These are phyloP conservation scores for Ophioninae sp. DNA, from an alignment of 2,888 invertebrate genomes.

Conservation along the genomic window DNA sequence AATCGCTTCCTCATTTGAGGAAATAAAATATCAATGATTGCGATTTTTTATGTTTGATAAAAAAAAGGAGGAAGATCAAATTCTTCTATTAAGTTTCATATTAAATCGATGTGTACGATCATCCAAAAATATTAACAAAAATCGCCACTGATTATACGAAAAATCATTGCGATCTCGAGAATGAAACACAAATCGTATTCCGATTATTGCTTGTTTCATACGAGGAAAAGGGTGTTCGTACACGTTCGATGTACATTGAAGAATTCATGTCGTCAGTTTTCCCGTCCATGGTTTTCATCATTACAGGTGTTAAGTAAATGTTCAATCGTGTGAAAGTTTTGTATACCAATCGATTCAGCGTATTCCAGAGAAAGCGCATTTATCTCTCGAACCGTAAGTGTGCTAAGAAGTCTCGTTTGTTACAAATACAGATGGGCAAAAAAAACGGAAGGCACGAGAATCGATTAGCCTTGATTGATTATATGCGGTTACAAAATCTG, in stretches of 20 bases:
- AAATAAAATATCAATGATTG: not conserved
- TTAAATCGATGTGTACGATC: too few relatives aligned
- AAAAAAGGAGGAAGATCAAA: too few relatives aligned
- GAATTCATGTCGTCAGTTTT: not conserved
- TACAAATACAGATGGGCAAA: slow-evolving; percentile 14
- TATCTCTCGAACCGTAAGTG: slow-evolving; percentile 8
- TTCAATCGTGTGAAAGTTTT: not conserved
- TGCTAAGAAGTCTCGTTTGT: slow-evolving; percentile 2
- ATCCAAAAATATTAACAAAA: too few relatives aligned
- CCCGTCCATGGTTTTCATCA: not conserved
- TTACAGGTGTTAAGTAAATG: not conserved
- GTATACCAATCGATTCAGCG: not conserved
- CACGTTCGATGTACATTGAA: not conserved
- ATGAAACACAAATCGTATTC: too few relatives aligned
- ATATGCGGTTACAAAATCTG: slow-evolving; percentile 36
- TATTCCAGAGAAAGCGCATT: not conserved
- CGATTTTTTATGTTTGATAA: not conserved
- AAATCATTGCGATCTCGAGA: too few relatives aligned
- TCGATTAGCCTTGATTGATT: slow-evolving; percentile 60
- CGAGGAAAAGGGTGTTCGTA: not conserved
- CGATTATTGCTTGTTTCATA: too few relatives aligned
- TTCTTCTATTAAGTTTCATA: too few relatives aligned
- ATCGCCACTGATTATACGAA: too few relatives aligned
- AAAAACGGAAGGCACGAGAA: slow-evolving; percentile 43
- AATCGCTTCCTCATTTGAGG: not conserved